phyloP scores from a whole-genome alignment of 2,113 vertebrate species.

The Lonchura striata region DNA sequence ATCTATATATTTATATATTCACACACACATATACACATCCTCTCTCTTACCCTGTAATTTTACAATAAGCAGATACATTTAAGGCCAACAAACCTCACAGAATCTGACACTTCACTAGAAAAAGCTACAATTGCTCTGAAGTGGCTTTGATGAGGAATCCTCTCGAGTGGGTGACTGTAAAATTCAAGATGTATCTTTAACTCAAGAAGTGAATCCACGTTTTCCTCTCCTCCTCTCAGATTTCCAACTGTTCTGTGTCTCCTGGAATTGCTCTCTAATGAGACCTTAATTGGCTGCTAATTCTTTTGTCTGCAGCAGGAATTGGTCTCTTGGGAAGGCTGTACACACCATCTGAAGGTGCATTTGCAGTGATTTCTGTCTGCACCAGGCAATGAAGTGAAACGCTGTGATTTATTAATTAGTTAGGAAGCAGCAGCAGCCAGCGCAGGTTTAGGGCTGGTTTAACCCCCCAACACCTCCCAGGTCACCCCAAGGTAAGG shows the following conservation, averaged over 20 bases:
- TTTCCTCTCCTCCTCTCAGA: not conserved
- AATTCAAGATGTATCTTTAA: not conserved
- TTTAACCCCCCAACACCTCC: not conserved
- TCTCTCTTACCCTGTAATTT: not conserved
- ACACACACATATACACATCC: too few relatives aligned
- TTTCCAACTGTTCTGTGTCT: not conserved
- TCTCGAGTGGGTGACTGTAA: not conserved
- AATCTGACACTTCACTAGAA: not conserved
- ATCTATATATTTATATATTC: not conserved
- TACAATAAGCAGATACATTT: not conserved
- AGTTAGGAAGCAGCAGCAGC: not conserved
- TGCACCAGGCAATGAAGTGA: not conserved
- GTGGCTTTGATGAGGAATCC: not conserved
- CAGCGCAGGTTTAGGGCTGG: not conserved
- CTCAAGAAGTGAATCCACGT: not conserved
- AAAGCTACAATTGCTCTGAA: not conserved
- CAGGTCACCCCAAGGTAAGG: not conserved
- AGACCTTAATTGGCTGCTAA: constrained; percentile 35
- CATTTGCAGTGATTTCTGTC: not conserved
- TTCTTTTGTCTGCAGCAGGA: not conserved
- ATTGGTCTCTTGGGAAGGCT: not conserved
- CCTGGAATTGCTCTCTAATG: constrained; percentile 18
- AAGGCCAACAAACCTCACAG: not conserved
- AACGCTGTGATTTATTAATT: not conserved
- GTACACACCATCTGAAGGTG: not conserved